Evolutionary conservation across 2,888 invertebrate genomes (phyloP).

Genomic region (Rhodophaea formosa): DNA sequence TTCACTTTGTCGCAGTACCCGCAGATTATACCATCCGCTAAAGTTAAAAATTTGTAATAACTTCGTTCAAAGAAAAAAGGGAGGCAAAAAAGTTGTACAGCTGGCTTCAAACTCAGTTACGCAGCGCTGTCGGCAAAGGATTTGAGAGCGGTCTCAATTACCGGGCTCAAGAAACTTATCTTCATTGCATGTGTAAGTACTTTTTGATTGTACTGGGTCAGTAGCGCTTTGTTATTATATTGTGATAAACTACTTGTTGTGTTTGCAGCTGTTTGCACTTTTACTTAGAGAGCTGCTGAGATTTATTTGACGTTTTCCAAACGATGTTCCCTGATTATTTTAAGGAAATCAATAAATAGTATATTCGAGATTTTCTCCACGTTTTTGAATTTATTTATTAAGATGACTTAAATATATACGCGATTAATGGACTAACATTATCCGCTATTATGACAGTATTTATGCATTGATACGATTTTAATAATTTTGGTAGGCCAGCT

Average conservation of each 20-base stretch:
- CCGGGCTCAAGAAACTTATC: constrained; percentile 49
- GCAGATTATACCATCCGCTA: constrained; percentile 37
- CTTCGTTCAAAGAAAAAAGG: constrained; percentile 46
- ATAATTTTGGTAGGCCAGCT: too few relatives aligned
- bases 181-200: constrained; percentile 47
- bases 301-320: not conserved
- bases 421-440: too few relatives aligned
- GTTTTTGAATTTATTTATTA: too few relatives aligned
- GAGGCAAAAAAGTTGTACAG: constrained; percentile 51
- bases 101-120: constrained; percentile 61
- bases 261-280: not conserved
- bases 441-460: too few relatives aligned
- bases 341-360: too few relatives aligned
- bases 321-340: too few relatives aligned
- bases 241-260: constrained; percentile 5
- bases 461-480: too few relatives aligned
- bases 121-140: constrained; percentile 59
- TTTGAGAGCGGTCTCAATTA: constrained; percentile 64
- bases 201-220: constrained; percentile 36
- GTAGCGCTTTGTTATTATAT: not conserved
- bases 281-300: not conserved
- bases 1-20: constrained; percentile 33
- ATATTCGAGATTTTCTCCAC: too few relatives aligned
- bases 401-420: too few relatives aligned
- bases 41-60: constrained; percentile 56